Conservation (phyloP, 2,113 vertebrate species). For the Vulpes vulpes region DNA sequence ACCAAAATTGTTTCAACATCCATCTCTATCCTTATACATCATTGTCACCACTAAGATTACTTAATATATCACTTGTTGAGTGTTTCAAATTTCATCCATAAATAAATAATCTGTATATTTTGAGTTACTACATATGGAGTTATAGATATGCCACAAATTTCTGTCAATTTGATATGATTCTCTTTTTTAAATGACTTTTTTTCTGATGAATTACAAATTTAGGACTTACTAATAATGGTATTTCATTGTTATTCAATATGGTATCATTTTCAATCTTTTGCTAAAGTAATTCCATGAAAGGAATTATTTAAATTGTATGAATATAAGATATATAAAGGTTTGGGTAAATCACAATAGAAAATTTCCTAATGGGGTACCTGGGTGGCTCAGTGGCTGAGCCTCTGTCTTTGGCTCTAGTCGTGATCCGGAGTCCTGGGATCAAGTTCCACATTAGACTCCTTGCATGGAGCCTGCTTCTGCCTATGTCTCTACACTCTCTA, state of each 20-base stretch:
- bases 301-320: background rate
- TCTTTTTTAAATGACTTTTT: background rate
- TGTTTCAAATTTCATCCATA: background rate
- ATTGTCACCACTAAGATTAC: background rate
- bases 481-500: no score
- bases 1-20: background rate
- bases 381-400: no score
- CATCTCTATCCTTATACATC: background rate
- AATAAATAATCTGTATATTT: background rate
- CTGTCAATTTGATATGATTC: background rate
- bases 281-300: background rate
- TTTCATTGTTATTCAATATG: conserved; percentile 23
- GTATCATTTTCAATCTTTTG: background rate
- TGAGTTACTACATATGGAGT: background rate
- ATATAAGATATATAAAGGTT: background rate
- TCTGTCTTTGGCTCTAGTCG: no score
- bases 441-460: no score
- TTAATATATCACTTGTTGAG: background rate
- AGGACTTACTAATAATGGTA: background rate
- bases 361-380: background rate
- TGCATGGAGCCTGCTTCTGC: no score
- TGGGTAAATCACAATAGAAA: background rate
- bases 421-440: no score
- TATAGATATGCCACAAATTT: background rate
- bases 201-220: background rate